A percentile compares a stretch with the other conserved stretches of the same genome.
These are phyloP conservation scores for Cairina moschata DNA, from an alignment of 2,113 vertebrate species.

Conservation along the genomic window DNA sequence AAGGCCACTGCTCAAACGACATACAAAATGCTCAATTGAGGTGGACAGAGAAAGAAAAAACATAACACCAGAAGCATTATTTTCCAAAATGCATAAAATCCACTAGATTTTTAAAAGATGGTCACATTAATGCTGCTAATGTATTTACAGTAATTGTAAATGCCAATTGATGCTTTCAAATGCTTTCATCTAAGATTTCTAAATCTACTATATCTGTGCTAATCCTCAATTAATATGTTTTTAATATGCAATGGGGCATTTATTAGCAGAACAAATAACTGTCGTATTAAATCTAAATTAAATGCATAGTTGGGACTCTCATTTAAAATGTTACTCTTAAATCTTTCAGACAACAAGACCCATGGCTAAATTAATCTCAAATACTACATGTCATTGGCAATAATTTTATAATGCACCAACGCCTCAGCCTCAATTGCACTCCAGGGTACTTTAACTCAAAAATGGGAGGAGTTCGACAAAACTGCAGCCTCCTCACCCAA, in stretches of 20 bases:
- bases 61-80: not conserved
- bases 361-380: slow-evolving; percentile 34
- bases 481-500: not conserved
- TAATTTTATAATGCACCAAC: not conserved
- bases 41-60: not conserved
- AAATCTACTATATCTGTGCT: slow-evolving; percentile 36
- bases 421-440: not conserved
- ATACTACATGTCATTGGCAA: not conserved
- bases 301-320: slow-evolving; percentile 18
- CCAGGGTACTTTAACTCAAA: not conserved
- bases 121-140: not conserved
- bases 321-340: slow-evolving; percentile 41
- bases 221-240: slow-evolving; percentile 51
- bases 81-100: not conserved
- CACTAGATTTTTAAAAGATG: not conserved
- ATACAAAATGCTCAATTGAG: not conserved
- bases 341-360: slow-evolving; percentile 20
- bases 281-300: slow-evolving; percentile 47
- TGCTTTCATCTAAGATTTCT: slow-evolving; percentile 25
- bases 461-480: not conserved
- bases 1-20: not conserved
- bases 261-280: slow-evolving; percentile 58
- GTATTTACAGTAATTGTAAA: slow-evolving; percentile 14
- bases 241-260: slow-evolving; percentile 35
- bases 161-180: not conserved